Base-by-base conservation (phyloP, 2,113 vertebrate genomes). In the Galbula dea region DNA sequence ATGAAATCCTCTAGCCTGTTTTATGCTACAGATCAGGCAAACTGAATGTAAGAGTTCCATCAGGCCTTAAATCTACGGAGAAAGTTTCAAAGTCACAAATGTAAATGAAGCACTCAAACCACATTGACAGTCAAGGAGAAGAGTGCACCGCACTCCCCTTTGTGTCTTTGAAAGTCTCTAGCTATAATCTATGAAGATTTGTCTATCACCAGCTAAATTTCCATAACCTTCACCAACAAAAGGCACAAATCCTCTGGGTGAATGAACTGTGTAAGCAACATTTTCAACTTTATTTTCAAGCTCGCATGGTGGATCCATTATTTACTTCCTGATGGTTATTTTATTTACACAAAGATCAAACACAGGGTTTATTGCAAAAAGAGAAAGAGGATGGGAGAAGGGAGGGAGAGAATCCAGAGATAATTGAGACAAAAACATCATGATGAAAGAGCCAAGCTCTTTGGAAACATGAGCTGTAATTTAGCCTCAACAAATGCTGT, bases 301-400 rank as follows among this genome's bases (percentile, higher is more conserved):
- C 76, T 95, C 41, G 49, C 46, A 46, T 89, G 69, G 71, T 91
- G 62, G 63, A 83, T 94, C 34, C 90, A 85, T 95, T 94, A 93
- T 73, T 96, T 94, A 83, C 73, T 96, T 96, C 83, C 86, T 62
- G 80, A 92, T 84, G n/a, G 39, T 90, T 92, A 32, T 7, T 88
- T 90, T 97, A 74, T 94, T 96, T 71, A 95, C 62, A 88, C 24
- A 57, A 30, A 95, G 66, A 94, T 94, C 72, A 96, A 90, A 94
- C 54, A 52, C 5, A 65, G 30, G 49, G 80, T 87, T 90, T 71
- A 73, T 65, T 91, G 27, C 71, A 55, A 90, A n/a, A 59, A 83
- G 51, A 73, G 69, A 90, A 91, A 59, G 12, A 18, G 29, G 13
- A 32, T 36, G 10, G 15, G 29, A 66, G 54, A 43, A 68, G 14